Evolutionary conservation across 2,113 vertebrate species (phyloP), one percentile per base, ranked within the genome.

Genomic region (Varanus salvator): DNA sequence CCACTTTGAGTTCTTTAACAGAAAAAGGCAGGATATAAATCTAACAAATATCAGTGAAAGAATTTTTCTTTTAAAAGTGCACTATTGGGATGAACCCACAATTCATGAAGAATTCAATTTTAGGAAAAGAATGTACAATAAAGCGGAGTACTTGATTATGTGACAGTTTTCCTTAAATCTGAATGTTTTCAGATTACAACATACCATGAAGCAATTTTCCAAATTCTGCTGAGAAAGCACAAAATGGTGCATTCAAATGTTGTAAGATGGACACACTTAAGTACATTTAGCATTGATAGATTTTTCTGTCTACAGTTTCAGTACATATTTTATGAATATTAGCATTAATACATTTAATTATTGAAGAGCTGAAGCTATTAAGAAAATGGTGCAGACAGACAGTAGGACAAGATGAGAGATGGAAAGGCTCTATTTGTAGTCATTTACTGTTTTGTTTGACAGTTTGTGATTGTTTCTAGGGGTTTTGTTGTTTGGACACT

Each of bases 401-500:
- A 50, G 68, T 12, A 3, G n/a, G 31, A 21, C 6, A 78, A 91
- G 89, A 92, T 90, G 34, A 86, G 31, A 82, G 78, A 80, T 68
- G 77, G 44, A 87, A 93, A 89, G 1, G 27, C 90, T n/a, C 44
- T 0, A 0, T 83, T 92, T 72, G 52, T 48, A 93, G 0, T 86
- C 23, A 5, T 44, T 77, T 89, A 71, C 44, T 83, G 74, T 84
- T 17, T 72, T 88, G 89, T 71, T 78, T 91, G n/a, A 60, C 86
- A 66, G 12, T 66, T 92, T 80, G n/a, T 85, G 21, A 25, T 80
- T 87, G 29, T 91, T 88, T n/a, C 19, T 52, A 86, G 68, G 66
- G 44, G 92, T 92, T 29, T 44, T 92, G 90, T 87, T 48, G 29
- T 72, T 64, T 66, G 90, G 91, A 93, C 57, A 84, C 91, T 92